Base-by-base conservation (phyloP, 2,113 vertebrate genomes). In the Ifrita kowaldi region DNA sequence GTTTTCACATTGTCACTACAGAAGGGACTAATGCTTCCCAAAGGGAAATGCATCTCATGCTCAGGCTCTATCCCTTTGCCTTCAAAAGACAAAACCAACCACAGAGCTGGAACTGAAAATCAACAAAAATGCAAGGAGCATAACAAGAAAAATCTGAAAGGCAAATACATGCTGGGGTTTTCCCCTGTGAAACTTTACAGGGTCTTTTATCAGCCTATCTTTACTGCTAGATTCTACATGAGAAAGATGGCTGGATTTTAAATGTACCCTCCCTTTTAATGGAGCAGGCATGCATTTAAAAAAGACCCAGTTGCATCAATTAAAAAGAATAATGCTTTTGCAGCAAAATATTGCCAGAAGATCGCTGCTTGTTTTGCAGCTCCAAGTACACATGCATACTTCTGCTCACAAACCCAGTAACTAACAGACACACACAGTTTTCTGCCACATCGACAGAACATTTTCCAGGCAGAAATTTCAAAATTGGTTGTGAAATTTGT, bases 81-180 rank as follows among this genome's bases (percentile, higher is more conserved):
- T 85, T 81, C 57, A 52, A 89, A 71, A 81, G 41, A 20, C 37
- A 90, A 79, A 91, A 13, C 8, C 78, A 82, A 76, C 39, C n/a
- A 42, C 32, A 20, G 1, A 79, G 52, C n/a, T 90, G 42, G 67
- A 91, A 67, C 52, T 8, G 11, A 91, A 77, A 93, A 73, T 41
- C 44, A 75, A 77, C 77, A 74, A 84, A 90, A 65, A 55, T 5
- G 55, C 35, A 59, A n/a, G 6, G 10, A 65, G 19, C 13, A 68
- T 44, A 86, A 81, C 4, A 55, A 84, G 74, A 76, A 91, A 71
- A 75, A 87, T 71, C 84, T 84, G 84, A 96, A 90, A 95, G 69
- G 62, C 84, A 91, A 92, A 87, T 44, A 68, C 3, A 7, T 0
- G 12, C 41, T 9, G 33, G 81, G 80, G 52, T 84, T 93, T 93